Conservation (phyloP, 2,888 invertebrate genomes). For the Orchesellides sinensis region DNA sequence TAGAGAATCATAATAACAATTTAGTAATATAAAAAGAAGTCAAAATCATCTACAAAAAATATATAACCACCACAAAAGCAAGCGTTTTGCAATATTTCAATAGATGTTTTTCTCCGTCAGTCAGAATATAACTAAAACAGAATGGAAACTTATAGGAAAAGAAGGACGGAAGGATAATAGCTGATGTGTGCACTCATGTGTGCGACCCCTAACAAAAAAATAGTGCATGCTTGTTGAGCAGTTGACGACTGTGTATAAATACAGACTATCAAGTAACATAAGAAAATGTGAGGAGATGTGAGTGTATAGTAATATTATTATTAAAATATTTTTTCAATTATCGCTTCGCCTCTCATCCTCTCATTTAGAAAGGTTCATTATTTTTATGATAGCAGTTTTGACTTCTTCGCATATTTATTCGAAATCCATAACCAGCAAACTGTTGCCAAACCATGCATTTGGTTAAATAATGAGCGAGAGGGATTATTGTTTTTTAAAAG, state of each 20-base stretch:
- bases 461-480: background rate
- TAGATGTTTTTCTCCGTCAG: too few species aligned
- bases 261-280: too few species aligned
- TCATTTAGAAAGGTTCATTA: background rate
- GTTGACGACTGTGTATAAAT: constrained; percentile 26
- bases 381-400: background rate
- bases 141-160: too few species aligned
- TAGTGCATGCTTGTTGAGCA: constrained; percentile 23
- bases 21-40: too few species aligned
- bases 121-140: too few species aligned
- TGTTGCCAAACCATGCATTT: background rate
- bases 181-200: constrained; percentile 19
- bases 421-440: background rate
- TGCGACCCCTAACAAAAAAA: background rate
- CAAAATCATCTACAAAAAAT: too few species aligned
- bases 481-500: background rate
- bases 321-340: constrained; percentile 30
- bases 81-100: background rate
- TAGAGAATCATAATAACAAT: background rate
- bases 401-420: too few species aligned
- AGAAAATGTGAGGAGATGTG: background rate
- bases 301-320: background rate
- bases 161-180: background rate
- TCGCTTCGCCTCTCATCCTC: background rate
- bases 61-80: too few species aligned